phyloP scores from a whole-genome alignment of 2,888 invertebrate genomes.

The Beris morrisii region DNA sequence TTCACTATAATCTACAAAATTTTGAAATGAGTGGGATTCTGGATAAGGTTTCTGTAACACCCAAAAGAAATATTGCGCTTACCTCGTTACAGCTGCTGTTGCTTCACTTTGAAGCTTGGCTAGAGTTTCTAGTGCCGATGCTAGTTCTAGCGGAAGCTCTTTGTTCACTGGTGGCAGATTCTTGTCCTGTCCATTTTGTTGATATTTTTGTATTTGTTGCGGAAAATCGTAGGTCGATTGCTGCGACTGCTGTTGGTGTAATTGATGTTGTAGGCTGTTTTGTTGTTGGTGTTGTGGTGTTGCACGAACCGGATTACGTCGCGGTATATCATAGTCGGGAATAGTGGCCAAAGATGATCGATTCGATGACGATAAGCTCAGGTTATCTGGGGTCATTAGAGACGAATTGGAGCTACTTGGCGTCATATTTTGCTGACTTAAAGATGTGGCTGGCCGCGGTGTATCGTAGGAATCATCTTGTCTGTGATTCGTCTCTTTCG shows the following conservation, averaged over 20 bases:
- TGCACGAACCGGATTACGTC: conserved; percentile 52
- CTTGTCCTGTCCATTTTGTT: conserved; percentile 45
- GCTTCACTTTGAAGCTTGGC: conserved; percentile 78
- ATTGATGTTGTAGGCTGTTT: conserved; percentile 31
- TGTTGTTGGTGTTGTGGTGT: conserved; percentile 43
- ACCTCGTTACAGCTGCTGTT: conserved; percentile 75
- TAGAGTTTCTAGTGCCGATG: conserved; percentile 74
- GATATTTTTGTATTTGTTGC: conserved; percentile 43
- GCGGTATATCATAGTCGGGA: conserved; percentile 72
- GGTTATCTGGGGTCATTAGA: conserved; percentile 64
- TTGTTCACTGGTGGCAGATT: conserved; percentile 51
- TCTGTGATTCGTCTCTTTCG: conserved; percentile 36
- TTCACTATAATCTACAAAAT: no score
- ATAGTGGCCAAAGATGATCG: conserved; percentile 61
- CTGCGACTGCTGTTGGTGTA: conserved; percentile 23
- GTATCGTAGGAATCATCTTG: conserved; percentile 66
- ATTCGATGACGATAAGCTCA: conserved; percentile 60
- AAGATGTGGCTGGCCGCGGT: conserved; percentile 60
- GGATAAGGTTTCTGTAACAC: no score
- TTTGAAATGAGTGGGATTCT: no score
- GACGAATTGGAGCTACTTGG: conserved; percentile 71
- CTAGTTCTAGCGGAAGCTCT: conserved; percentile 72
- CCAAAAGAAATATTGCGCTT: conserved; percentile 30
- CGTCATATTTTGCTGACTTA: conserved; percentile 61
- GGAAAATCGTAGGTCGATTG: conserved; percentile 66